Conservation (phyloP, 1,140 invertebrate species). For the Hypothenemus hampei region DNA sequence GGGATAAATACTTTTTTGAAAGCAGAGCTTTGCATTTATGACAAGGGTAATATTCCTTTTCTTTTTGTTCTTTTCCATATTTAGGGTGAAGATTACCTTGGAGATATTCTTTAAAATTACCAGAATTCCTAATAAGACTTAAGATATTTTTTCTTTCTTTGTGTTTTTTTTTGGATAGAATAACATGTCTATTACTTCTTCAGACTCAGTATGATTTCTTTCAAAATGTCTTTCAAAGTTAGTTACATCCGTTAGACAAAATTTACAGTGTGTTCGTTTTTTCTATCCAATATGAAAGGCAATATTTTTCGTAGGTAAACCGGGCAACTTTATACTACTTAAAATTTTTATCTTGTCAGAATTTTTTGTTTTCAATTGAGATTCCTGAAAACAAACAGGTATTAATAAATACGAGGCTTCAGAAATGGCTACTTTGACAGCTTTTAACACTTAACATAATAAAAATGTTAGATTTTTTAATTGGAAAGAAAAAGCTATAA, state of each 20-base stretch:
- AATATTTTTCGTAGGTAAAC: no score
- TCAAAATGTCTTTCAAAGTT: constrained; percentile 31
- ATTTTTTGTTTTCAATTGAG: no score
- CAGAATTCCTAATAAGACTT: constrained; percentile 14
- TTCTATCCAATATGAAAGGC: constrained; percentile 12
- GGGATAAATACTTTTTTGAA: constrained; percentile 25
- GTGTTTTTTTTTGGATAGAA: constrained; percentile 25
- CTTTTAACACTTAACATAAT: no score
- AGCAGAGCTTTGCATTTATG: constrained; percentile 16
- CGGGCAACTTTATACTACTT: no score
- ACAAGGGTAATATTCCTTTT: constrained; percentile 29
- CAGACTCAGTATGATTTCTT: constrained; percentile 17
- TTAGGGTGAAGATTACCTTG: constrained; percentile 12
- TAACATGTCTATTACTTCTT: constrained; percentile 26
- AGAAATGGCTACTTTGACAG: no score
- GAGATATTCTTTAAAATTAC: constrained; percentile 22
- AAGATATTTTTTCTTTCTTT: constrained; percentile 21
- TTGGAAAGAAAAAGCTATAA: no score
- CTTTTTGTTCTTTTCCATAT: constrained; percentile 6
- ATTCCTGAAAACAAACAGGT: no score
- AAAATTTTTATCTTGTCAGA: no score
- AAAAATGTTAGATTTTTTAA: no score
- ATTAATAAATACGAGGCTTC: no score
- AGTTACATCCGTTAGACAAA: constrained; percentile 20
- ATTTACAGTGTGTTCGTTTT: constrained; percentile 26